Evolutionary conservation across 1,140 invertebrate species (phyloP), one percentile per base, ranked within the genome.

Genomic region (Oryzaephilus surinamensis): DNA sequence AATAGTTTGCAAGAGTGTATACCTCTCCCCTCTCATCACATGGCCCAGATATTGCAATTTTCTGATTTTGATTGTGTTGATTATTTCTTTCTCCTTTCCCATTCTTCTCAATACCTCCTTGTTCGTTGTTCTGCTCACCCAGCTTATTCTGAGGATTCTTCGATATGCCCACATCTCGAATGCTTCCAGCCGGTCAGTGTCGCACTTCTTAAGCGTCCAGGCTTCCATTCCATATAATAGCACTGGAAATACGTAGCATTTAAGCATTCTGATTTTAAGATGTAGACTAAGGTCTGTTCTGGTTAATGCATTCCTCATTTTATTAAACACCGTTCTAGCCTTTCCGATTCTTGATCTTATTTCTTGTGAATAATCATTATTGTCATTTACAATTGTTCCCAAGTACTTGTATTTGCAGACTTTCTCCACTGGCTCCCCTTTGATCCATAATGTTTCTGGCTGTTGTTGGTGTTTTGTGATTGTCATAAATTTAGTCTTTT

Each of bases 11-110:
- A 39, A 28, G 11, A 32, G 26, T 38, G 12, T 15, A 32, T 43
- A 38, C 3, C 27, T 13, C 19, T 43, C 33, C 20, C 15, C 28
- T 30, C 35, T 28, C 29, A 39, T 39, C n/a, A 43, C 4, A 12
- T 43, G 41, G 26, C 29, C 36, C 18, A 37, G 13, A 23, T 43
- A 38, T 21, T 29, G 34, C 17, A 43, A 18, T 23, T 43, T 38
- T 38, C 41, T 38, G 21, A 36, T 36, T 36, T 26, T 36, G 18
- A 36, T 24, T 24, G 28, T 36, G 20, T 32, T 43, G 11, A 30
- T 28, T 14, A 43, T 35, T 21, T 43, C 21, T 43, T 21, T 43
- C 12, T 43, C 6, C 17, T 43, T 43, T 32, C 31, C 27, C 41
- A 43, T 26, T 29, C 41, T 21, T 29, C 17, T 38, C 28, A 37